Base-by-base conservation (phyloP, 2,888 invertebrate species). In the Heliconius charithonia region DNA sequence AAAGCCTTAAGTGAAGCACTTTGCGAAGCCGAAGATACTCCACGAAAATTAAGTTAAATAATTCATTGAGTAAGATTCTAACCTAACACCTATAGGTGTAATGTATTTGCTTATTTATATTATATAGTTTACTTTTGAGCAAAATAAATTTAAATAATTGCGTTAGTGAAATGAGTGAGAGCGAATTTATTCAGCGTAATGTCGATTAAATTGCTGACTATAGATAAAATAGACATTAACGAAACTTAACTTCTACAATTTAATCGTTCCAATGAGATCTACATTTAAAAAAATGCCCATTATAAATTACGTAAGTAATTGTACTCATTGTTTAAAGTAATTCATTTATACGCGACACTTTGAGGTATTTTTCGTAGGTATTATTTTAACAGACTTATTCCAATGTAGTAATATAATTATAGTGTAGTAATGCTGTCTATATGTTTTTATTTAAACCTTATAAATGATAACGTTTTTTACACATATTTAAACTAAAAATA, bases 281-380 rank as follows among this genome's bases (percentile, higher is more conserved):
- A 29, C 4, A 9, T 71, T 56, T 19, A 72, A 62, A 13, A 25
- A 41, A 63, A 63, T 45, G 65, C 71, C 71, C 27, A 12, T 75
- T 79, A 65, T 63, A 62, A 65, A 27, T 79, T 79, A 75, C 41
- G 32, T 75, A 72, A 79, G 29, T 75, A n/a, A 32, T 75, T 75
- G 37, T 56, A 56, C 27, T 75, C 9, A 70, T 66, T 65, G 75
- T 71, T 75, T 73, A 51, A 75, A 45, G 37, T 63, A 75, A 45
- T 78, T 78, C 32, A 75, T 45, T 75, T 37, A 37, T 75, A 78
- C 75, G 75, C 69, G 63, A 27, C 56, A 29, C 27, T 22, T 41
- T 63, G 22, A 63, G 27, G 4, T 62, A n/a, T 63, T 74, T 74
- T 63, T 45, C 27, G 41, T 63, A 56, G 19, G 59, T 73, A 62